These are phyloP conservation scores for Botrylloides violaceus DNA, from an alignment of 23 tunicate species.

Conservation along the genomic window DNA sequence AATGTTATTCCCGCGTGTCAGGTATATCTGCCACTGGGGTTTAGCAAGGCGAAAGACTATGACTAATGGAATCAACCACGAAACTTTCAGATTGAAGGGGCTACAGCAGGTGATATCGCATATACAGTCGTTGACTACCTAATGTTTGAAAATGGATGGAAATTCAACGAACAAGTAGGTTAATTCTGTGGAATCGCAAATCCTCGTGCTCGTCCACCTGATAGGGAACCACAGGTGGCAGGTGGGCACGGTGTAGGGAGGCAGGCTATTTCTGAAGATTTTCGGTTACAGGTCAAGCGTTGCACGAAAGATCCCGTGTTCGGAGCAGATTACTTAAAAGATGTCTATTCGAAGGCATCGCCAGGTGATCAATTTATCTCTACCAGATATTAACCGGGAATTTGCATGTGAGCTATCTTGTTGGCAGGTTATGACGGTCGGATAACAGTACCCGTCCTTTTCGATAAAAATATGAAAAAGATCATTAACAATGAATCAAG, in stretches of 20 bases:
- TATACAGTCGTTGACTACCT: conserved; percentile 63
- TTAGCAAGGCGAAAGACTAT: too few relatives aligned
- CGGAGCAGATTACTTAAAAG: conserved; percentile 46
- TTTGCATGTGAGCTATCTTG: too few relatives aligned
- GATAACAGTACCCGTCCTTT: conserved; percentile 77
- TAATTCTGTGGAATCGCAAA: too few relatives aligned
- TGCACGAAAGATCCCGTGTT: conserved; percentile 52
- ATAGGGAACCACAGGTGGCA: too few relatives aligned
- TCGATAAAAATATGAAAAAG: conserved; percentile 60
- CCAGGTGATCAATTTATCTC: too few relatives aligned
- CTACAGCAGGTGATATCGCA: conserved; percentile 67
- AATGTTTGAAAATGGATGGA: conserved; percentile 80
- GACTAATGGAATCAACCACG: too few relatives aligned
- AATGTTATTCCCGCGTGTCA: too few relatives aligned
- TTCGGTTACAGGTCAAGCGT: neutral
- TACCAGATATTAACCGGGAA: too few relatives aligned
- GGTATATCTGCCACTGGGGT: too few relatives aligned
- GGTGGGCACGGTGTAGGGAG: too few relatives aligned
- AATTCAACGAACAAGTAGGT: conserved; percentile 63
- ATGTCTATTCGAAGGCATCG: conserved; percentile 49
- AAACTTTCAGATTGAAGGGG: conserved; percentile 45
- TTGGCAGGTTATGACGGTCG: conserved; percentile 67
- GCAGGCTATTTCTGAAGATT: too few relatives aligned
- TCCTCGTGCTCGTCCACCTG: too few relatives aligned
- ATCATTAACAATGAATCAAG: conserved; percentile 93